Evolutionary conservation across 2,888 invertebrate species (phyloP).

Genomic region (Lasiommata megera): DNA sequence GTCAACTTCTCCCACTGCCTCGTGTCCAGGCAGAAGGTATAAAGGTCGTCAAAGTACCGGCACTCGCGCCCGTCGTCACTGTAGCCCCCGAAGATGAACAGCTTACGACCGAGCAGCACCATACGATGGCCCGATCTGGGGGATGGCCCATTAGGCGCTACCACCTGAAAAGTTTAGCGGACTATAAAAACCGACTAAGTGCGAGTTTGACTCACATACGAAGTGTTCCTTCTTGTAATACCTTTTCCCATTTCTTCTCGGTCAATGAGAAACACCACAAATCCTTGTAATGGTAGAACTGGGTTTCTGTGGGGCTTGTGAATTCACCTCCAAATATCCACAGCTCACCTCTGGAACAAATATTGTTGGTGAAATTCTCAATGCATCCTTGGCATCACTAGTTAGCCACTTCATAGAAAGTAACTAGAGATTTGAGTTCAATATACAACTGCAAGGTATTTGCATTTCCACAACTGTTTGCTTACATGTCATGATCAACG

Average conservation of each 20-base stretch:
- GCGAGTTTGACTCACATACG: too few relatives aligned
- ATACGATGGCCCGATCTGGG: slow-evolving; percentile 91
- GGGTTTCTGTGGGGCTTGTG: slow-evolving; percentile 93
- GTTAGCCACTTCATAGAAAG: too few relatives aligned
- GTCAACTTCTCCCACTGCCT: slow-evolving; percentile 89
- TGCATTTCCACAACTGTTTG: too few relatives aligned
- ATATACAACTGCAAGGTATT: too few relatives aligned
- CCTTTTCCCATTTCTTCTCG: slow-evolving; percentile 92
- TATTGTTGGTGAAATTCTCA: too few relatives aligned
- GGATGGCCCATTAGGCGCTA: slow-evolving; percentile 85
- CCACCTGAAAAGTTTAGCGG: slow-evolving; percentile 45
- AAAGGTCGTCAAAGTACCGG: slow-evolving; percentile 93
- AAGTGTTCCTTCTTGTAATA: slow-evolving; percentile 45
- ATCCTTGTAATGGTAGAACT: slow-evolving; percentile 96
- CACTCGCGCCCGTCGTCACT: slow-evolving; percentile 93
- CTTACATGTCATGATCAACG: too few relatives aligned
- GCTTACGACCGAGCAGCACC: slow-evolving; percentile 88
- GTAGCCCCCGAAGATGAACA: slow-evolving; percentile 95
- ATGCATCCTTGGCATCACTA: too few relatives aligned
- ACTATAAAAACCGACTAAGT: too few relatives aligned
- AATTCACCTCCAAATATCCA: slow-evolving; percentile 96
- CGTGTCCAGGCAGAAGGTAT: slow-evolving; percentile 89
- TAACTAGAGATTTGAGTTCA: too few relatives aligned
- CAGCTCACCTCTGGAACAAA: slow-evolving; percentile 66
- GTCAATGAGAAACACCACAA: slow-evolving; percentile 92